These are phyloP conservation scores for Calliscelio sp. DNA, from an alignment of 2,888 invertebrate genomes.

Conservation along the genomic window DNA sequence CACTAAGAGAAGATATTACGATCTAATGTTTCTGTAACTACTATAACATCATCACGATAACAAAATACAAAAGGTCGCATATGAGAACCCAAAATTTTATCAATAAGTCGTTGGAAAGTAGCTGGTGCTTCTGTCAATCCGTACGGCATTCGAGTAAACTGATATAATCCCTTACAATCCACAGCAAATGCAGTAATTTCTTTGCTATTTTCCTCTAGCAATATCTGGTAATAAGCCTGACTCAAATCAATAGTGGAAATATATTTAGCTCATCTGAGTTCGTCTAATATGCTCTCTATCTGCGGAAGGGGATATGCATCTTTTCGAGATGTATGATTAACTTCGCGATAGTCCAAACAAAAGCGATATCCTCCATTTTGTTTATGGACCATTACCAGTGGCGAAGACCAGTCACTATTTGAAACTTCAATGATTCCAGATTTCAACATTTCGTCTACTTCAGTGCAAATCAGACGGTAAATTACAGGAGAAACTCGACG, in stretches of 20 bases:
- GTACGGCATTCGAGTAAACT: too few species aligned
- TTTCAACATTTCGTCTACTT: constrained; percentile 12
- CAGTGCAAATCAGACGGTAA: not conserved
- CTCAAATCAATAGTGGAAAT: constrained; percentile 72
- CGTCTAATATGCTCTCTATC: constrained; percentile 52
- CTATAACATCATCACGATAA: too few species aligned
- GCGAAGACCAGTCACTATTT: too few species aligned
- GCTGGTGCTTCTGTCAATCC: too few species aligned
- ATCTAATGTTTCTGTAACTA: too few species aligned
- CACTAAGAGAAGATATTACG: too few species aligned
- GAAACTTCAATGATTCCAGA: constrained; percentile 32
- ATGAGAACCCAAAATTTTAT: constrained; percentile 28
- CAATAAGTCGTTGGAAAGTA: constrained; percentile 64
- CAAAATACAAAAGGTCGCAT: constrained; percentile 12
- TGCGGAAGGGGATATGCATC: too few species aligned
- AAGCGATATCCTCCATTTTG: constrained; percentile 58
- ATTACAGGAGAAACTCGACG: not conserved
- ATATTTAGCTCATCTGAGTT: constrained; percentile 50
- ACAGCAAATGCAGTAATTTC: constrained; percentile 70
- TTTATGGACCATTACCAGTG: constrained; percentile 11
- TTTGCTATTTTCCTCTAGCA: too few species aligned
- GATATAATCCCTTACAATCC: constrained; percentile 62
- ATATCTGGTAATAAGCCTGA: too few species aligned
- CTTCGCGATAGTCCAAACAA: too few species aligned
- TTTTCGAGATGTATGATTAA: too few species aligned